These are phyloP conservation scores for Thereva nobilitata DNA, from an alignment of 2,888 invertebrate genomes.

Conservation along the genomic window DNA sequence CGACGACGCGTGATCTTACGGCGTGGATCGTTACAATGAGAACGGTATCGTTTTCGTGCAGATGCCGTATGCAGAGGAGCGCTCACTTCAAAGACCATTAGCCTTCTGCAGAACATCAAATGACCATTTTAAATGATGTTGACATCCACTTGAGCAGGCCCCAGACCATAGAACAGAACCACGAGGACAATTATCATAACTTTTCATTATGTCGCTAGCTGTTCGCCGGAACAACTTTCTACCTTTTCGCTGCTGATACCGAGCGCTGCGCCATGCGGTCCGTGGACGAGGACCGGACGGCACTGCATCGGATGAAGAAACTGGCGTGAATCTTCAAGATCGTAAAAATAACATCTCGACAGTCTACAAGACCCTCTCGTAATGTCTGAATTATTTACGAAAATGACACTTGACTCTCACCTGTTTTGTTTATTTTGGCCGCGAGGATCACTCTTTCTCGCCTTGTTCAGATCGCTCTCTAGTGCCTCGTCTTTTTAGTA, in stretches of 20 bases:
- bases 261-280: too few species aligned
- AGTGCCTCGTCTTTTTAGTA: slow-evolving; percentile 12
- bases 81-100: slow-evolving; percentile 36
- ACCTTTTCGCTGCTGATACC: not conserved
- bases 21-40: slow-evolving; percentile 20
- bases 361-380: slow-evolving; percentile 31
- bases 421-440: slow-evolving; percentile 41
- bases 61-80: not conserved
- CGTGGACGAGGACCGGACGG: not conserved
- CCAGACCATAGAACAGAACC: slow-evolving; percentile 27
- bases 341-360: slow-evolving; percentile 36
- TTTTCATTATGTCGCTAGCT: slow-evolving; percentile 34
- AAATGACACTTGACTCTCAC: slow-evolving; percentile 48
- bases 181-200: slow-evolving; percentile 34
- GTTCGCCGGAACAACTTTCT: slow-evolving; percentile 24
- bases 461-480: not conserved
- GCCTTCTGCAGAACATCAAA: slow-evolving; percentile 31
- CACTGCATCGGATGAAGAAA: slow-evolving; percentile 4
- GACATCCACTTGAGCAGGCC: slow-evolving; percentile 27
- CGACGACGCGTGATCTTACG: slow-evolving; percentile 16
- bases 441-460: slow-evolving; percentile 1
- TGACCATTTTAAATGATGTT: slow-evolving; percentile 38
- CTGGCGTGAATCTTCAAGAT: slow-evolving; percentile 33
- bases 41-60: slow-evolving; percentile 20
- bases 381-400: slow-evolving; percentile 47